These are phyloP conservation scores for Epinephelus cyanopodus DNA, from an alignment of 2,113 vertebrate genomes.

Conservation along the genomic window DNA sequence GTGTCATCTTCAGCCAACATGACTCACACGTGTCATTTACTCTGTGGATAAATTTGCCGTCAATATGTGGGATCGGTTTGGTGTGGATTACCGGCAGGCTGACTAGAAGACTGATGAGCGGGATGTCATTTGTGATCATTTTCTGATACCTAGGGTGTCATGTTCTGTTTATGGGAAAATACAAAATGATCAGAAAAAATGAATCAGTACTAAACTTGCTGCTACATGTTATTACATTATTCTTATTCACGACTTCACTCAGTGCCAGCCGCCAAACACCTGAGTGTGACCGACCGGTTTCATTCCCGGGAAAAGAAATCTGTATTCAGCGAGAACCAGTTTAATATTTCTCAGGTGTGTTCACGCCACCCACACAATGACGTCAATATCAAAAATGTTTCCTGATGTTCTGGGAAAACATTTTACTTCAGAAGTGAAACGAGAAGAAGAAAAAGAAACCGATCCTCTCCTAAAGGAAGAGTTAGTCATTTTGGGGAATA, in stretches of 20 bases:
- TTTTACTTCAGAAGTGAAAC: background rate
- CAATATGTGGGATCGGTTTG: background rate
- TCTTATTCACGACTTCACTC: conserved; percentile 8
- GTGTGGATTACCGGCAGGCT: background rate
- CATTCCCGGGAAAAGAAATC: background rate
- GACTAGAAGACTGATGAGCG: background rate
- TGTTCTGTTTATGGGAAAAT: background rate
- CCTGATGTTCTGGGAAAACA: background rate
- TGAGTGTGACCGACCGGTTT: background rate
- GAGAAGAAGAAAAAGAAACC: background rate
- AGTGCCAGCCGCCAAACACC: background rate
- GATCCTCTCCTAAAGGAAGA: too few relatives aligned
- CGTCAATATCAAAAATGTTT: background rate
- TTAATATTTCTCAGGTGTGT: background rate
- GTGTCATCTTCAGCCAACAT: background rate
- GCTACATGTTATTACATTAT: background rate
- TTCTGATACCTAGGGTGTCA: background rate
- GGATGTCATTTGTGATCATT: background rate
- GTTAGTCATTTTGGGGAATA: background rate
- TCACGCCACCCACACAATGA: background rate
- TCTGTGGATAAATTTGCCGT: background rate
- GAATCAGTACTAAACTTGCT: conserved; percentile 6
- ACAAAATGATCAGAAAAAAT: background rate
- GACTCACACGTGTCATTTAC: background rate
- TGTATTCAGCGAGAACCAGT: background rate